These are phyloP conservation scores for Petrolisthes manimaculis DNA, from an alignment of 2,888 invertebrate genomes.

Conservation along the genomic window DNA sequence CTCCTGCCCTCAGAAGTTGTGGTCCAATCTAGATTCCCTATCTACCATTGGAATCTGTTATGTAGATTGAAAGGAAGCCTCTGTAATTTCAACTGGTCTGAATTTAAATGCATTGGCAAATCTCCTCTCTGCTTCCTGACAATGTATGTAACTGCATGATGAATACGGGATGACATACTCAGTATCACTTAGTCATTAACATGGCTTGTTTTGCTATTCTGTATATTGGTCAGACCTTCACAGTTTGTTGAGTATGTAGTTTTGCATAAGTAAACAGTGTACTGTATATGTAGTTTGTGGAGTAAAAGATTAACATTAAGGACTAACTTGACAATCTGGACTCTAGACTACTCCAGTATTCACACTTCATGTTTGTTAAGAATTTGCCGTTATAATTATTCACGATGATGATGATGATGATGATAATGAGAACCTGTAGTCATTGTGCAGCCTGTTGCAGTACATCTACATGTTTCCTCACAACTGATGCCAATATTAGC, in stretches of 20 bases:
- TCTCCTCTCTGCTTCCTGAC: conserved; percentile 21
- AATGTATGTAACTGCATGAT: conserved; percentile 49
- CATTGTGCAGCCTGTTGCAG: conserved; percentile 40
- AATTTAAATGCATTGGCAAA: background rate
- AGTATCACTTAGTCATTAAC: conserved; percentile 33
- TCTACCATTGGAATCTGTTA: conserved; percentile 52
- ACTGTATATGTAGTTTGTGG: background rate
- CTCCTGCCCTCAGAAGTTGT: conserved; percentile 28
- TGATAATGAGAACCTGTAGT: conserved; percentile 43
- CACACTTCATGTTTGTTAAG: conserved; percentile 22
- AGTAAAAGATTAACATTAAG: background rate
- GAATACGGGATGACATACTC: conserved; percentile 17
- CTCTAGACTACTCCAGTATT: conserved; percentile 18
- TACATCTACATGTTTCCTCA: conserved; percentile 53
- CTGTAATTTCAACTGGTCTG: background rate
- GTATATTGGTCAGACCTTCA: conserved; percentile 30
- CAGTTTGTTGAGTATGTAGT: background rate
- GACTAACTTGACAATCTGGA: conserved; percentile 28
- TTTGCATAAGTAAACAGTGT: background rate
- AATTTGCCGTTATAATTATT: conserved; percentile 14
- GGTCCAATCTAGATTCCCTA: conserved; percentile 46
- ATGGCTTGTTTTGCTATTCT: conserved; percentile 40
- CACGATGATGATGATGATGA: conserved; percentile 15
- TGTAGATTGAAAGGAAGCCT: conserved; percentile 39
- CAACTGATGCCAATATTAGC: background rate